Conservation (phyloP, 2,888 invertebrate genomes). For the Ferrisia virgata region DNA sequence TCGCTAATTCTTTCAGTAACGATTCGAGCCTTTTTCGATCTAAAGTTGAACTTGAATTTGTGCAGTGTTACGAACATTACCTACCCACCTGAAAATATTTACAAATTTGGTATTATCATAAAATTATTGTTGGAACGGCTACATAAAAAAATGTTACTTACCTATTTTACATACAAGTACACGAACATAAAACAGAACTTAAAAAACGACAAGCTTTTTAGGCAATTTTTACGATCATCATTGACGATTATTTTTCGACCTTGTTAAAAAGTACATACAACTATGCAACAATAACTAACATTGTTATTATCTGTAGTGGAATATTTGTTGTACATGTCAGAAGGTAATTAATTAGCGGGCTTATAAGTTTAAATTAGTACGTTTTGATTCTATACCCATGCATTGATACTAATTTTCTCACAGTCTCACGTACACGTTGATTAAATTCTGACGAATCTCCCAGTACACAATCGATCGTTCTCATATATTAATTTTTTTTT, state of each 20-base stretch:
- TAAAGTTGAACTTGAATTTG: neutral
- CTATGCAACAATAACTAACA: neutral
- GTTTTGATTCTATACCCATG: neutral
- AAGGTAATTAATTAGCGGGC: neutral
- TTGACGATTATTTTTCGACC: constrained; percentile 4
- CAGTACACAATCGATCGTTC: too few species aligned
- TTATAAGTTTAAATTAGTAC: neutral
- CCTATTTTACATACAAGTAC: neutral
- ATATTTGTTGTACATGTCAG: neutral
- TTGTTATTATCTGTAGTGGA: neutral
- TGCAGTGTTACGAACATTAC: too few species aligned
- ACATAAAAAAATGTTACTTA: too few species aligned
- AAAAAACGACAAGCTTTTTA: neutral
- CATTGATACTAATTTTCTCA: neutral
- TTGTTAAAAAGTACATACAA: neutral
- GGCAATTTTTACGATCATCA: neutral
- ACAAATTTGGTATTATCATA: too few species aligned
- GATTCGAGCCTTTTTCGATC: too few species aligned
- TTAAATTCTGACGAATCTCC: too few species aligned
- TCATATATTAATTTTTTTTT: too few species aligned
- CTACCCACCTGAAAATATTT: too few species aligned
- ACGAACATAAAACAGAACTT: neutral
- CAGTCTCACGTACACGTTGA: neutral
- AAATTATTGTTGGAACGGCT: too few species aligned
- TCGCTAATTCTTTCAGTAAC: too few species aligned